These are phyloP conservation scores for Fulmarus glacialis DNA, from an alignment of 2,113 vertebrate species.

Conservation along the genomic window DNA sequence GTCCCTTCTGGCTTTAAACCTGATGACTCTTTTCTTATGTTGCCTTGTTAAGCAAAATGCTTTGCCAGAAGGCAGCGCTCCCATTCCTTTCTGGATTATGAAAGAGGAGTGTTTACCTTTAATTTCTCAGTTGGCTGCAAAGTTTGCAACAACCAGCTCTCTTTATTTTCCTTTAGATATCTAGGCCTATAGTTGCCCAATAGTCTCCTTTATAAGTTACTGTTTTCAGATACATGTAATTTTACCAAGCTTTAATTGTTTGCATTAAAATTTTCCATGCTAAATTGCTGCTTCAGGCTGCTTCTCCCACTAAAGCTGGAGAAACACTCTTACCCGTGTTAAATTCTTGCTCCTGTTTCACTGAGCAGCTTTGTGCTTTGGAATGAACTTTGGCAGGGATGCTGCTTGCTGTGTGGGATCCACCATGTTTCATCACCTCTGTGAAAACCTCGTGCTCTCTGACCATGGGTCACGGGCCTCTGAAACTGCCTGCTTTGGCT, in stretches of 20 bases:
- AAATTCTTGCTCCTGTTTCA: not conserved
- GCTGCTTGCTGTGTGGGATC: not conserved
- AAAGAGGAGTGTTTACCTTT: not conserved
- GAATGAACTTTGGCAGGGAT: not conserved
- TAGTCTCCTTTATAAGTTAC: not conserved
- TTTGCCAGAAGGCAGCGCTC: slow-evolving; percentile 17
- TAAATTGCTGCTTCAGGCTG: not conserved
- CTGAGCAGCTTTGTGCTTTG: not conserved
- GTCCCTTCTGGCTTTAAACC: slow-evolving; percentile 2
- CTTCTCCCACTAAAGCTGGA: not conserved
- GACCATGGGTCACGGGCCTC: not conserved
- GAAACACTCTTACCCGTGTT: not conserved
- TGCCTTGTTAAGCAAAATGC: slow-evolving; percentile 10
- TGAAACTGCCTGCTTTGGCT: not conserved
- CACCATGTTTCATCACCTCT: rapidly evolving
- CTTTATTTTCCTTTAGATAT: not conserved
- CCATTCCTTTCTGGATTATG: not conserved
- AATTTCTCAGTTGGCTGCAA: not conserved
- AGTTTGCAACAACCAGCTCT: not conserved
- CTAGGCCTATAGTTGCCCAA: not conserved
- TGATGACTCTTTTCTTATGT: not conserved
- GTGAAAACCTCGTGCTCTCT: rapidly evolving
- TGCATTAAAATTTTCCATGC: not conserved
- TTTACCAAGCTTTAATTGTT: not conserved
- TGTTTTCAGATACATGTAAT: not conserved